Evolutionary conservation across 2,888 invertebrate species (phyloP).

Genomic region (Drosophila paramelanica): DNA sequence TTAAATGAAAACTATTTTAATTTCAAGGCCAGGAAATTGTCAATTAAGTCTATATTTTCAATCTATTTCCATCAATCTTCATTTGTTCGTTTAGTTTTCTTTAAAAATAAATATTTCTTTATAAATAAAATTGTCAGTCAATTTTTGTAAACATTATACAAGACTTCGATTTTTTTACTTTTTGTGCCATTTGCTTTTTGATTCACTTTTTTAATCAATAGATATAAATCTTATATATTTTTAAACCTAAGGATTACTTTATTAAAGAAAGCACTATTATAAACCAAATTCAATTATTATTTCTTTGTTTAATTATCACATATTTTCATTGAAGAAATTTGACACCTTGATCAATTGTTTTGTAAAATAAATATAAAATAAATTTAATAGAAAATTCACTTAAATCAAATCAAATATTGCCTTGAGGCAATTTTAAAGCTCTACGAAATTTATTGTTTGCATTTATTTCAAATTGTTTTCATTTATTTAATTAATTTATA

Average conservation of each 20-base stretch:
- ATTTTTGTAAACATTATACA: not conserved
- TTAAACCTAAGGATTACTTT: too few relatives aligned
- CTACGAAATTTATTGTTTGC: too few relatives aligned
- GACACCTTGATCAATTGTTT: not conserved
- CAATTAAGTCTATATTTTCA: constrained; percentile 24
- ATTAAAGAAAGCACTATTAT: too few relatives aligned
- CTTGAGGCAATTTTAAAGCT: too few relatives aligned
- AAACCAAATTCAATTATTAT: not conserved
- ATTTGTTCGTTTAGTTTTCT: constrained; percentile 23
- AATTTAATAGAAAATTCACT: too few relatives aligned
- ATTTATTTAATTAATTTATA: not conserved
- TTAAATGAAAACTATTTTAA: constrained; percentile 25
- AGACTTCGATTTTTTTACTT: not conserved
- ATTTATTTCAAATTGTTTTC: too few relatives aligned
- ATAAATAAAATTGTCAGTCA: not conserved
- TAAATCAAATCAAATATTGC: not conserved
- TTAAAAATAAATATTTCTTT: not conserved
- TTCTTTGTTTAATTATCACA: not conserved
- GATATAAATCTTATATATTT: too few relatives aligned
- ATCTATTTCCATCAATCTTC: constrained; percentile 38
- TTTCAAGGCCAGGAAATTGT: constrained; percentile 48
- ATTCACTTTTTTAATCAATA: too few relatives aligned
- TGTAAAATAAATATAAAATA: not conserved
- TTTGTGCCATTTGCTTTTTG: too few relatives aligned
- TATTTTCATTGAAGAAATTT: not conserved